Evolutionary conservation across 2,888 invertebrate species (phyloP).

Genomic region (Eurois occulta): DNA sequence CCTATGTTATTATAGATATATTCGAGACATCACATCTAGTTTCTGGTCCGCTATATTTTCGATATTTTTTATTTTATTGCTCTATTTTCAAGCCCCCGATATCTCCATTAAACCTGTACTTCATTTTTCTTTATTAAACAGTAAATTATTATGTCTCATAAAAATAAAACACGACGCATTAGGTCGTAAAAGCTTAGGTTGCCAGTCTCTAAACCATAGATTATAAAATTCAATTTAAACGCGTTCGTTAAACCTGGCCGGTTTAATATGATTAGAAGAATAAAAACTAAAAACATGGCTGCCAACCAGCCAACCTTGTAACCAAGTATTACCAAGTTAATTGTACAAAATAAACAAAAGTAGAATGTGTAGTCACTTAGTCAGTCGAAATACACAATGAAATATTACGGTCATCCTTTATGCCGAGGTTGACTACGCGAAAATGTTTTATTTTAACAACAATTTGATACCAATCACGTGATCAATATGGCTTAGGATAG

Average conservation of each 20-base stretch:
- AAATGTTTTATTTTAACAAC: conserved; percentile 41
- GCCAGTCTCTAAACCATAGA: conserved; percentile 24
- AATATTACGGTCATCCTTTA: conserved; percentile 49
- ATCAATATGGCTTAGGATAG: conserved; percentile 3
- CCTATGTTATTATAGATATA: too few species aligned
- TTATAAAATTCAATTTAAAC: conserved; percentile 36
- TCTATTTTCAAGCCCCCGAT: neutral
- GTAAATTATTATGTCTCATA: conserved; percentile 10
- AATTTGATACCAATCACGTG: conserved; percentile 19
- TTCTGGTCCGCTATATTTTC: neutral
- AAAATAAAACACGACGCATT: conserved; percentile 12
- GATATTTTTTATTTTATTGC: neutral
- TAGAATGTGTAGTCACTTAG: conserved; percentile 35
- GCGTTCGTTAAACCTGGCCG: conserved; percentile 12
- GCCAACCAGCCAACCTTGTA: conserved; percentile 31
- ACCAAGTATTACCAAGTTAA: conserved; percentile 36
- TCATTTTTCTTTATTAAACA: conserved; percentile 18
- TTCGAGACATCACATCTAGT: neutral
- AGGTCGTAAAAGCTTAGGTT: conserved; percentile 24
- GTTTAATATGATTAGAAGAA: conserved; percentile 19
- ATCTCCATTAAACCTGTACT: conserved; percentile 7
- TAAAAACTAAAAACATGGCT: conserved; percentile 21
- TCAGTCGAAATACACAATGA: conserved; percentile 46
- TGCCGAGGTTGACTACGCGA: conserved; percentile 24
- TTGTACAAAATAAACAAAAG: conserved; percentile 48